Evolutionary conservation across 2,888 invertebrate species (phyloP).

Genomic region (Scaptomyza cyrtandrae): DNA sequence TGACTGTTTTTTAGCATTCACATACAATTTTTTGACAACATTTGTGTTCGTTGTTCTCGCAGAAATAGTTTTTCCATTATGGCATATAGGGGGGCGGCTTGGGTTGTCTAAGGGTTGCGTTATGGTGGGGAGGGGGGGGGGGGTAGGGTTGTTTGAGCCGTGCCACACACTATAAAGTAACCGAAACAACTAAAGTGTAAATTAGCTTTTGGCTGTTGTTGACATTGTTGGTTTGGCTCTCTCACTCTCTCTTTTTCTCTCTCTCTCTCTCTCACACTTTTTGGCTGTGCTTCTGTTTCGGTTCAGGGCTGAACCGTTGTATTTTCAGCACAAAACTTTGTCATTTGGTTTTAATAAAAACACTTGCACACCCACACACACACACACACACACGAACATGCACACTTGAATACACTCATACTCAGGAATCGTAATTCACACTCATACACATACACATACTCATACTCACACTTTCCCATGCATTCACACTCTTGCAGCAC

Average conservation of each 20-base stretch:
- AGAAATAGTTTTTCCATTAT: constrained; percentile 80
- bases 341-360: constrained; percentile 80
- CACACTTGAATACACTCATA: constrained; percentile 34
- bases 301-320: constrained; percentile 44
- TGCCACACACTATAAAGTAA: constrained; percentile 68
- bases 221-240: constrained; percentile 70
- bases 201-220: constrained; percentile 81
- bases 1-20: constrained; percentile 75
- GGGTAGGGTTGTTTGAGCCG: constrained; percentile 16
- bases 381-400: constrained; percentile 11
- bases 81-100: constrained; percentile 34
- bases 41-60: constrained; percentile 58
- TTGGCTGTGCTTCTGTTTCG: constrained; percentile 4
- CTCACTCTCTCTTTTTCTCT: constrained; percentile 31
- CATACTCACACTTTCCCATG: constrained; percentile 26
- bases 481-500: constrained; percentile 68
- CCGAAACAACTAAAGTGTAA: constrained; percentile 80
- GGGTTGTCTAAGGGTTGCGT: not conserved
- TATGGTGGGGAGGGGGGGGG: not conserved
- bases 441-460: constrained; percentile 5
- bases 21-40: constrained; percentile 78
- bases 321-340: constrained; percentile 71
- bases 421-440: constrained; percentile 38
- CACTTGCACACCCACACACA: constrained; percentile 48
- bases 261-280: constrained; percentile 7